These are phyloP conservation scores for Platichthys flesus DNA, from an alignment of 2,113 vertebrate species.

Conservation along the genomic window DNA sequence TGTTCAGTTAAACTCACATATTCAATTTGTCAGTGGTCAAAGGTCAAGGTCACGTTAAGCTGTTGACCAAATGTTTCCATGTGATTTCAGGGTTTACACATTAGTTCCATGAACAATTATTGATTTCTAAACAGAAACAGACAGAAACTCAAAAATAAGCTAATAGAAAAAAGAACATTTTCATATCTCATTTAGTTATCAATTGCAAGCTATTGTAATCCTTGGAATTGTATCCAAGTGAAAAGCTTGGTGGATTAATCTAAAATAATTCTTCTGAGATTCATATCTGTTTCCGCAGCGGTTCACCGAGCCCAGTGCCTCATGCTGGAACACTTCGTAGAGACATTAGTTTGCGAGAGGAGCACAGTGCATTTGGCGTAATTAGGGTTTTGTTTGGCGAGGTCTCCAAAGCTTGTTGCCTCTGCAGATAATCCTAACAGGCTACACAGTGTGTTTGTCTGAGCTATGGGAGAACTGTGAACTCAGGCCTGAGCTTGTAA, in stretches of 20 bases:
- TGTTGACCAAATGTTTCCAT: no score
- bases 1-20: no score
- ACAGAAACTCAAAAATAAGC: background rate
- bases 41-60: no score
- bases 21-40: no score
- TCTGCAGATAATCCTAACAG: conserved; percentile 68
- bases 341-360: conserved; percentile 13
- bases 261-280: conserved; percentile 2
- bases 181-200: background rate
- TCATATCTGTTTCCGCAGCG: conserved; percentile 22
- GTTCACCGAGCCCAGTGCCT: conserved; percentile 9
- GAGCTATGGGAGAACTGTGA: conserved; percentile 69
- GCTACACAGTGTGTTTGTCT: conserved; percentile 68
- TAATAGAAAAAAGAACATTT: background rate
- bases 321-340: conserved; percentile 34
- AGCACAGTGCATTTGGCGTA: conserved; percentile 43
- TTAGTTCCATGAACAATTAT: no score
- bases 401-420: conserved; percentile 61
- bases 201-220: background rate
- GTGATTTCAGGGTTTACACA: background rate
- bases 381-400: conserved; percentile 71
- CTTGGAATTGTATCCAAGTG: no score
- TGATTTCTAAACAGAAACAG: background rate
- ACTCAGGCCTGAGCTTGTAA: conserved; percentile 68
- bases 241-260: background rate